These are phyloP conservation scores for Microtus richardsoni DNA, from an alignment of 2,113 vertebrate species.

Conservation along the genomic window DNA sequence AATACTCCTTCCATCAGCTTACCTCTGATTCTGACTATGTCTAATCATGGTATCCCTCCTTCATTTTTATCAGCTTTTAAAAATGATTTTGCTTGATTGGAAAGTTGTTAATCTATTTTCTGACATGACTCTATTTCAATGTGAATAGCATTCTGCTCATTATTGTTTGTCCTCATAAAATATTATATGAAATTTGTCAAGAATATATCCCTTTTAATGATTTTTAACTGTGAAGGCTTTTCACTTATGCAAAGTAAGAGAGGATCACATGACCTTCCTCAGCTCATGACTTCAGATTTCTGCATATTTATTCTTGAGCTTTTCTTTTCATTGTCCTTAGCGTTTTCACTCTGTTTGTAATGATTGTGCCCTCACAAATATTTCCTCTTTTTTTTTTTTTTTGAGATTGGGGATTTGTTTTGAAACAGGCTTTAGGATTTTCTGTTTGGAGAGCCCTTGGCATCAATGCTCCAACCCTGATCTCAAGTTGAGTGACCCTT, in stretches of 20 bases:
- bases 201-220: neutral
- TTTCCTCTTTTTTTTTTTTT: neutral
- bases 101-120: slow-evolving; percentile 17
- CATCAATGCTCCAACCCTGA: neutral
- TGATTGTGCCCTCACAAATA: neutral
- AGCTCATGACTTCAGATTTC: neutral
- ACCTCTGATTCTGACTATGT: slow-evolving; percentile 50
- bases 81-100: slow-evolving; percentile 45
- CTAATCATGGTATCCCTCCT: slow-evolving; percentile 31
- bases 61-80: slow-evolving; percentile 42
- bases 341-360: neutral
- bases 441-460: neutral
- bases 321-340: neutral
- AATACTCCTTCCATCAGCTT: neutral
- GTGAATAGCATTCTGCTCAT: slow-evolving; percentile 6
- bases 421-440: neutral
- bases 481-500: neutral
- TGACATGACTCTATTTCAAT: neutral
- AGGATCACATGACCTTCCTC: neutral
- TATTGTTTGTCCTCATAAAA: slow-evolving; percentile 41
- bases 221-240: slow-evolving; percentile 11
- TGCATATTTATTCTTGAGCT: neutral
- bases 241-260: neutral
- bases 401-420: neutral
- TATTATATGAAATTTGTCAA: neutral